phyloP scores from a whole-genome alignment of 1,140 invertebrate genomes.

The Conopomorpha cramerella region DNA sequence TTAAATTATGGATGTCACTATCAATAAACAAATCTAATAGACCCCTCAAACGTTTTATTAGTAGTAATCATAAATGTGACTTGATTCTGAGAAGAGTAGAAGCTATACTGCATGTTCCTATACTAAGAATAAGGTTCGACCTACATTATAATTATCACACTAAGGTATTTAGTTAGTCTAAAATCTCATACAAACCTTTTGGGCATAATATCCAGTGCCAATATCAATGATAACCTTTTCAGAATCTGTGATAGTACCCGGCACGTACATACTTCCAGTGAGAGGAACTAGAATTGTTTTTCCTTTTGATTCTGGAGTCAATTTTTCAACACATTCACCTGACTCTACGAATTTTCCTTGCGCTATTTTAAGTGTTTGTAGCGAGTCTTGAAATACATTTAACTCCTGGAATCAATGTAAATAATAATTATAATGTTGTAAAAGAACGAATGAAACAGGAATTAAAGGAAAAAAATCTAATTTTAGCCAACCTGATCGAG shows the following conservation, averaged over 20 bases:
- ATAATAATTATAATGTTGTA: slow-evolving; percentile 8
- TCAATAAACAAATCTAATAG: too few relatives aligned
- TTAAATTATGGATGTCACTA: too few relatives aligned
- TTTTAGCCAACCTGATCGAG: slow-evolving; percentile 73
- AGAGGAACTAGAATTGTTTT: slow-evolving; percentile 88
- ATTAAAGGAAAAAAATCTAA: slow-evolving; percentile 8
- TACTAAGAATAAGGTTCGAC: background rate
- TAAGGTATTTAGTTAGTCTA: background rate
- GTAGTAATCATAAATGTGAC: too few relatives aligned
- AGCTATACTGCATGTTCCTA: too few relatives aligned
- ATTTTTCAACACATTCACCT: slow-evolving; percentile 80
- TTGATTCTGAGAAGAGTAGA: too few relatives aligned
- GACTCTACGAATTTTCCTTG: slow-evolving; percentile 90
- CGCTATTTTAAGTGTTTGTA: slow-evolving; percentile 86
- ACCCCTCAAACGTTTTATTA: too few relatives aligned
- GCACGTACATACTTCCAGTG: slow-evolving; percentile 94
- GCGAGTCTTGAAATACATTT: slow-evolving; percentile 82
- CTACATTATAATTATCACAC: background rate
- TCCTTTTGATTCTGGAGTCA: slow-evolving; percentile 73
- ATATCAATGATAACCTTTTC: slow-evolving; percentile 89
- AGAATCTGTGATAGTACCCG: slow-evolving; percentile 80
- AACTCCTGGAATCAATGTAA: slow-evolving; percentile 70
- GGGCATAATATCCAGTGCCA: slow-evolving; percentile 94
- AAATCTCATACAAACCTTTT: too few relatives aligned
- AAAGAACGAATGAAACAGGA: slow-evolving; percentile 5